Evolutionary conservation across 2,888 invertebrate species (phyloP), one percentile per base, ranked within the genome.

Genomic region (Synanthedon formicaeformis): DNA sequence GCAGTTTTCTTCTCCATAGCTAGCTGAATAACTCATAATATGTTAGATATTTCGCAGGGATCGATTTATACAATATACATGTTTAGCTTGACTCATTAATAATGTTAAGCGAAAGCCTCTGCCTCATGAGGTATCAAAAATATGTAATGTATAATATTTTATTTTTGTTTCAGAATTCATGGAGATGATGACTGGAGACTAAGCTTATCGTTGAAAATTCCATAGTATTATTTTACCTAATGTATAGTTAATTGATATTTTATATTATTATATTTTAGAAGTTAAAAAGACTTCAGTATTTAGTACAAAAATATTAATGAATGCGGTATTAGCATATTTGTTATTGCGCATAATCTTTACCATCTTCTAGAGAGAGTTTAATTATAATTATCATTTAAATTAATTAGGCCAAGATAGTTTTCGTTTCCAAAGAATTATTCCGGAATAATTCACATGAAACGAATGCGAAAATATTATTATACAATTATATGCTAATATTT

Each of bases 181-280:
- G 95, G 95, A 96, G 88, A 95, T 96, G 95, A 96, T 95, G 95
- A 95, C 95, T 73, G 95, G 95, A 71, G 94, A 95, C 82, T 95
- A 92, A 91, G 64, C 57, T 56, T 58, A 56, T 58, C 57, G 57
- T 61, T 57, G 55, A 55, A 56, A 58, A 59, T 65, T 63, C 65
- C 62, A 66, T 67, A 67, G 61, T 62, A 65, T 64, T 73, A 70
- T 68, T 70, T 50, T 56, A 54, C 52, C 55, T 74, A 75, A 71
- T 71, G 73, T 72, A 71, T 67, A 65, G 66, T 71, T 77, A 81
- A 72, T 73, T 62, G 66, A 63, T 77, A 78, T 73, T 34, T 74
- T 71, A 67, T 71, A 70, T 67, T 69, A 61, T 73, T 70, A 71
- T 71, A 51, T 53, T 68, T 60, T 66, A 66, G 68, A 68, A 70